A percentile compares a stretch with the other conserved stretches of the same genome.
These are phyloP conservation scores for Alectura lathami DNA, from an alignment of 2,113 vertebrate genomes.

Conservation along the genomic window DNA sequence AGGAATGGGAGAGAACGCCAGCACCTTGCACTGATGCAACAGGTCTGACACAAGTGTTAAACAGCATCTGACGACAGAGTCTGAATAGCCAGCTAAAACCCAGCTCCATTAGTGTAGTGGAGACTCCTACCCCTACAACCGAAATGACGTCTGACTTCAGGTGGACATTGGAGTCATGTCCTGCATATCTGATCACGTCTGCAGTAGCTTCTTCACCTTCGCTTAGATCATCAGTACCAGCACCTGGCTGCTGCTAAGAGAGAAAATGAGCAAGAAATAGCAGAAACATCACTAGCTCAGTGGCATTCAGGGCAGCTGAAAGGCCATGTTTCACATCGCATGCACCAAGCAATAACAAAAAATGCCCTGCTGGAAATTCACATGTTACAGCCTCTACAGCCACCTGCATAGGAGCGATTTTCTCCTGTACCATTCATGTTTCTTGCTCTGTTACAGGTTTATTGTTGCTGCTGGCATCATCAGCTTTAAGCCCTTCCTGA, in stretches of 20 bases:
- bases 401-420: neutral
- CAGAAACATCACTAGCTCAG: neutral
- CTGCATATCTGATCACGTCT: conserved; percentile 71
- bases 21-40: neutral
- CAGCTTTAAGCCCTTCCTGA: neutral
- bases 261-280: neutral
- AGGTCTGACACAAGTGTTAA: neutral
- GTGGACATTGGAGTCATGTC: conserved; percentile 77
- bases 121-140: conserved; percentile 73
- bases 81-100: neutral
- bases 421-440: neutral
- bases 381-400: neutral
- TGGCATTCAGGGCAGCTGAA: neutral
- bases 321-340: neutral
- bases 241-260: neutral
- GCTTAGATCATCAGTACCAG: neutral
- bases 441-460: neutral
- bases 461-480: neutral
- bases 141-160: conserved; percentile 53
- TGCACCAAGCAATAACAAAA: neutral
- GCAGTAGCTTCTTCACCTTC: neutral
- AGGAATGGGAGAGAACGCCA: neutral
- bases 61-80: neutral
- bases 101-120: neutral
- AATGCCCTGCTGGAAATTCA: neutral